Conservation (phyloP, 2,888 invertebrate genomes). For the Frankliniella fusca region DNA sequence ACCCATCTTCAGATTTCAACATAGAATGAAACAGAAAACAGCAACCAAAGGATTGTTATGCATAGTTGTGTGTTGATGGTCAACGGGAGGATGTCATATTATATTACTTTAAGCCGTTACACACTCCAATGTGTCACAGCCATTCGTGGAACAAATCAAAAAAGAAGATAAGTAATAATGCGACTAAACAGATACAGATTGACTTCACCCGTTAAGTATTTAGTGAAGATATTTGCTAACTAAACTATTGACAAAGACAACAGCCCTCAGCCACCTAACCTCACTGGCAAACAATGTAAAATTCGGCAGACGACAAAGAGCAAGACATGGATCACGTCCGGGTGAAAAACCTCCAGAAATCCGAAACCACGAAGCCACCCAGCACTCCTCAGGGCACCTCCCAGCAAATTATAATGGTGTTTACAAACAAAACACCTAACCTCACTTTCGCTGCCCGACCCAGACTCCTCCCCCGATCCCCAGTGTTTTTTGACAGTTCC, state of each 20-base stretch:
- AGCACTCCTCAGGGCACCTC: background rate
- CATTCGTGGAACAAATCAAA: background rate
- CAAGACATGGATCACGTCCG: background rate
- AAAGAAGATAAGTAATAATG: background rate
- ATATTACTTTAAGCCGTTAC: too few species aligned
- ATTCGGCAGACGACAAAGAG: constrained; percentile 4
- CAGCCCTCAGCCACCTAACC: constrained; percentile 18
- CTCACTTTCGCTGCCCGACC: constrained; percentile 30
- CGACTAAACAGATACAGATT: background rate
- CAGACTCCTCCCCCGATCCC: too few species aligned
- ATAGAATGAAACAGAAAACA: too few species aligned
- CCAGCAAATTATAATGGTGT: background rate
- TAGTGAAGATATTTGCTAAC: background rate
- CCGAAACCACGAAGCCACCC: background rate
- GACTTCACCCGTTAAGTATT: too few species aligned
- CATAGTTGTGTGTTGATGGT: too few species aligned
- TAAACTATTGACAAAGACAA: constrained; percentile 2
- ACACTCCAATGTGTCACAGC: too few species aligned
- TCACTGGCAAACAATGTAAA: background rate
- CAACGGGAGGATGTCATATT: too few species aligned
- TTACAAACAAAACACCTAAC: constrained; percentile 21
- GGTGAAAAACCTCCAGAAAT: background rate
- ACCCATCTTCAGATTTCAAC: too few species aligned
- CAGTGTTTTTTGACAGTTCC: too few species aligned
- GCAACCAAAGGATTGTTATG: too few species aligned